phyloP scores from a whole-genome alignment of 1,140 invertebrate species.

The Scaptomyza hsui region DNA sequence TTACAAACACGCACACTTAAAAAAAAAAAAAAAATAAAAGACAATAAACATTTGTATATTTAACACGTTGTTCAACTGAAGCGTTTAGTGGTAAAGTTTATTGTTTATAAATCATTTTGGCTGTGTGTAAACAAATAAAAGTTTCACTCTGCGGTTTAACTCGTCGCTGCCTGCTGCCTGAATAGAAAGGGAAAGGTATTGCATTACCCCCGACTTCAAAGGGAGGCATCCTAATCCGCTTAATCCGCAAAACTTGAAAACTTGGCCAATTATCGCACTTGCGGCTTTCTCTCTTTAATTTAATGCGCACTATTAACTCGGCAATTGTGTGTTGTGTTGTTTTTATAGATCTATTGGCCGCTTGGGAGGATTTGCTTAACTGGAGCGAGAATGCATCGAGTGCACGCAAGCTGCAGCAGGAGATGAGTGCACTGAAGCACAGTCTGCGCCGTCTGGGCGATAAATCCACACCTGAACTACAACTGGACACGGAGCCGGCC shows the following conservation, averaged over 20 bases:
- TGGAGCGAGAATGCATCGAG: conserved; percentile 83
- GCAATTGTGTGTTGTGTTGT: conserved; percentile 12
- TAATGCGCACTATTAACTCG: conserved; percentile 43
- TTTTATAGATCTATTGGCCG: conserved; percentile 75
- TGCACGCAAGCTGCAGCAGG: conserved; percentile 79
- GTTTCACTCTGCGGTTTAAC: conserved; percentile 57
- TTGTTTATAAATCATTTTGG: conserved; percentile 30
- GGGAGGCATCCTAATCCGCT: conserved; percentile 26
- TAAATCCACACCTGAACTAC: conserved; percentile 61
- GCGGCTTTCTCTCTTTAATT: conserved; percentile 58
- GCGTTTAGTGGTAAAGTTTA: conserved; percentile 36
- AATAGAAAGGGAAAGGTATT: conserved; percentile 54
- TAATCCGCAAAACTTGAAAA: conserved; percentile 28
- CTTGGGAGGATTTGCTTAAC: conserved; percentile 79
- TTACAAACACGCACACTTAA: conserved; percentile 7
- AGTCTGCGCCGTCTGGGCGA: conserved; percentile 69
- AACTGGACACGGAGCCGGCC: conserved; percentile 81
- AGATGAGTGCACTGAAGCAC: conserved; percentile 78
- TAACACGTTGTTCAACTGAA: conserved; percentile 7
- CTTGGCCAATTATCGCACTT: conserved; percentile 42
- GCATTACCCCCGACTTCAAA: conserved; percentile 40
- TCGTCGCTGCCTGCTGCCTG: background rate
- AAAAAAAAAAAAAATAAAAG: background rate
- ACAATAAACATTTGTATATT: background rate
- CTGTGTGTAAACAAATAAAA: conserved; percentile 42